A percentile compares a stretch with the other conserved stretches of the same genome.
Conservation (phyloP, 1,140 invertebrate genomes). For the Venustaconcha ellipsiformis region DNA sequence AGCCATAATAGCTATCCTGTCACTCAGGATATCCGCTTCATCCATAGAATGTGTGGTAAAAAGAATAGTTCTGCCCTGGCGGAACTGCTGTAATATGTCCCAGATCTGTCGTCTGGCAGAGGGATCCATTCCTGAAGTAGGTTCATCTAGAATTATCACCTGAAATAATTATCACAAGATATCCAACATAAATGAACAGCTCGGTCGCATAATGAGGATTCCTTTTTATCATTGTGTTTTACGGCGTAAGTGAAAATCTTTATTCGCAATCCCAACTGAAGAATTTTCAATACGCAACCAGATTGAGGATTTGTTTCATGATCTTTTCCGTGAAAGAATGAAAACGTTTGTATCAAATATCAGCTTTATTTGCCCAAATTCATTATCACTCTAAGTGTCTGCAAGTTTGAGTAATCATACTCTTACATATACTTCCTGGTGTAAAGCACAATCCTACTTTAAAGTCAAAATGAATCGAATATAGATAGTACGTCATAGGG, state of each 20-base stretch:
- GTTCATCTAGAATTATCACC: constrained; percentile 74
- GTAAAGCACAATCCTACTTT: too few relatives aligned
- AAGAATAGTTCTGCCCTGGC: constrained; percentile 81
- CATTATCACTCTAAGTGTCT: too few relatives aligned
- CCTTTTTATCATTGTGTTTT: background rate
- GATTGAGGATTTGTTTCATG: background rate
- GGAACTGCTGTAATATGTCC: constrained; percentile 76
- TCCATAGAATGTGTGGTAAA: constrained; percentile 99
- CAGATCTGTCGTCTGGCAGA: constrained; percentile 89
- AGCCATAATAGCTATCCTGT: constrained; percentile 92
- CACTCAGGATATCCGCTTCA: constrained; percentile 95
- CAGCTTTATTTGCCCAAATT: background rate
- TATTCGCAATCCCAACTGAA: background rate
- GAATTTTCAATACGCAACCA: background rate
- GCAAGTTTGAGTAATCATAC: too few relatives aligned
- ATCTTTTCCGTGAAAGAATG: background rate
- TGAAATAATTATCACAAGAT: constrained; percentile 40
- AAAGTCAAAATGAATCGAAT: too few relatives aligned
- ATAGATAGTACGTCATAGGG: too few relatives aligned
- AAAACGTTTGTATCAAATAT: background rate
- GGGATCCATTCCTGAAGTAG: constrained; percentile 96
- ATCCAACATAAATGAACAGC: background rate
- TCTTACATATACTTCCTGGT: too few relatives aligned
- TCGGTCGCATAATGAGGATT: background rate
- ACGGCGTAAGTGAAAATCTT: background rate